Base-by-base conservation (phyloP, 1,140 invertebrate species). In the Neotoxoptera formosana region DNA sequence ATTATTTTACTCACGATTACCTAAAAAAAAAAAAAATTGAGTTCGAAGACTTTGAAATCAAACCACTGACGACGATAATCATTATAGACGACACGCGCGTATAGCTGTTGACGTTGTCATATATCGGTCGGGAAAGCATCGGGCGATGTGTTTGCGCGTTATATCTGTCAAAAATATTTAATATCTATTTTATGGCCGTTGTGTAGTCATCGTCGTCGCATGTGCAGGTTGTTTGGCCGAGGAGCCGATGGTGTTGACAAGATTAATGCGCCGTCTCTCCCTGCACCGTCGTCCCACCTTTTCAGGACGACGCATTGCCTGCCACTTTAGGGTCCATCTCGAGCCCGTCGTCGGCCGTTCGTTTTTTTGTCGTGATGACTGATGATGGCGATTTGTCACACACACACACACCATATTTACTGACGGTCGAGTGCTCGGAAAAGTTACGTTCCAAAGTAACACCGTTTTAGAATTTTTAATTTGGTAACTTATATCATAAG, bases 151-250 rank as follows among this genome's bases (percentile, higher is more conserved):
- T 47, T n/a, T n/a, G 41, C n/a, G 17, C 25, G 20, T 48, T 48
- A 34, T 83, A 21, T 88, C 53, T 67, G 90, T 81, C 60, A 81
- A 48, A 91, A 91, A 30, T n/a, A n/a, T 76, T 81, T 81, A 76
- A 91, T 76, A 76, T 76, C 41, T 91, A n/a, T 60, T 91, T 91
- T 91, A 76, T 76, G 90, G 41, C 21, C n/a, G n/a, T n/a, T n/a
- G n/a, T 45, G 34, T 56, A 36, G 60, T 45, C 6, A 17, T 76
- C 17, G 60, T 45, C 6, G 30, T 76, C 17, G 41, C 11, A 67
- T 45, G 30, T 76, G 76, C 20, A 20, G 23, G 41, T 56, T 67
- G 41, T 56, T 67, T 45, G 60, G 60, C 90, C 34, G 30, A 41
- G 41, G 41, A 67, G 14, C 25, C 2, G n/a, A 30, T 51, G 60